Base-by-base conservation (phyloP, 2,113 vertebrate species). In the Psephotus haematonotus region DNA sequence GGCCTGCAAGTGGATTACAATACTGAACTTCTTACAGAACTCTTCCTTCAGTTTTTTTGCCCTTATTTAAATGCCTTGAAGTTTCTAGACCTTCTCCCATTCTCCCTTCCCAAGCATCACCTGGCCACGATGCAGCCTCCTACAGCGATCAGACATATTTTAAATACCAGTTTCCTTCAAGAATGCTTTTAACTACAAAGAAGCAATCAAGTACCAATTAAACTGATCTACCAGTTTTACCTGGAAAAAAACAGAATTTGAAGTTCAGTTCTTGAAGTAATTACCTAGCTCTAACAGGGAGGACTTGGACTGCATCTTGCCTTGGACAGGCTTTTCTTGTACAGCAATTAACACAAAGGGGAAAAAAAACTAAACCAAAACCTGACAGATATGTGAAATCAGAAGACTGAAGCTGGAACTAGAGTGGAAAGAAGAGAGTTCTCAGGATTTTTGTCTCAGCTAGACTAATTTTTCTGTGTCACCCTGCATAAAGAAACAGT, bases 131-230 rank as follows among this genome's bases (percentile, higher is more conserved):
- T 43, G 17, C 39, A 67, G 43, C 11, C 49, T 88, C 35, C 17
- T 74, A 35, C 23, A 78, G 41, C 74, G 77, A 62, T 17, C 25
- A 77, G 71, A 52, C 87, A 76, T 85, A 90, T 72, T 92, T 93
- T 53, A 88, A 94, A 92, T 88, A 39, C 50, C 71, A 63, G 12
- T 74, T 93, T 83, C 53, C 25, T 55, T 83, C 53, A 90, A 52
- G 64, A 88, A 88, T 77, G n/a, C n/a, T 84, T 95, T 71, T 68
- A 92, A 86, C 55, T 60, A 67, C 31, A 82, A 83, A 86, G 55
- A 84, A 82, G 33, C 9, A 81, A 81, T 47, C 23, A 88, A 93
- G 70, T 65, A 92, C 47, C 68, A 82, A 46, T 81, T 88, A 86
- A 88, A 88, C 46, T 84, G 80, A 86, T 65, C 68, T 70, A 63